Conservation (phyloP, 1,140 invertebrate species). For the Vanessa atalanta region DNA sequence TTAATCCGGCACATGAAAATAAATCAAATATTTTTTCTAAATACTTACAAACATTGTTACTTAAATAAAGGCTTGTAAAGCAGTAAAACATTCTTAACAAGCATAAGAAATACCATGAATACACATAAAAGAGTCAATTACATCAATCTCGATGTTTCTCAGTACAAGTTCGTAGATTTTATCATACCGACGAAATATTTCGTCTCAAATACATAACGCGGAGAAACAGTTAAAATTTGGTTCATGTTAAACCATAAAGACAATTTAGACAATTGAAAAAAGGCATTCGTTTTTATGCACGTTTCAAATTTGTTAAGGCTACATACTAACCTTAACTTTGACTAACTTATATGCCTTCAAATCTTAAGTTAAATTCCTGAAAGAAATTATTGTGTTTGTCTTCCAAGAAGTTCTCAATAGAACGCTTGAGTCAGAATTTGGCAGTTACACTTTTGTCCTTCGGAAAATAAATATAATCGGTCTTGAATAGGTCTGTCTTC, state of each 20-base stretch:
- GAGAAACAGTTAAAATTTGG: conserved; percentile 31
- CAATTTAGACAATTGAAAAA: conserved; percentile 43
- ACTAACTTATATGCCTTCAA: no score
- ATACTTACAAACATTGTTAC: not conserved
- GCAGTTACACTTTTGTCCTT: no score
- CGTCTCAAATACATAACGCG: conserved; percentile 27
- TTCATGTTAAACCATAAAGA: conserved; percentile 38
- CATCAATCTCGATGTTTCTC: conserved; percentile 28
- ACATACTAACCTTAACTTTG: not conserved
- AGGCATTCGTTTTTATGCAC: conserved; percentile 38
- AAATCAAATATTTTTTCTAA: no score
- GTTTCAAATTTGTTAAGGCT: conserved; percentile 37
- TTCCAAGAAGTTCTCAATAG: no score
- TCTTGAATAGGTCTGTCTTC: no score
- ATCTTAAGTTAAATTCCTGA: no score
- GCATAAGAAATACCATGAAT: not conserved
- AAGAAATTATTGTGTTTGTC: no score
- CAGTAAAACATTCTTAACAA: not conserved
- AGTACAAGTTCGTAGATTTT: conserved; percentile 30
- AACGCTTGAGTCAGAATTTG: no score
- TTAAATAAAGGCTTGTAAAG: not conserved
- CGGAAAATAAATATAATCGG: no score
- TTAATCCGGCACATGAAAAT: no score
- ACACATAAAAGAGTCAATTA: conserved; percentile 31
- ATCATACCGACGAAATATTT: conserved; percentile 34